A percentile compares a stretch with the other conserved stretches of the same genome.
These are phyloP conservation scores for Pherbina coryleti DNA, from an alignment of 2,888 invertebrate species.

Conservation along the genomic window DNA sequence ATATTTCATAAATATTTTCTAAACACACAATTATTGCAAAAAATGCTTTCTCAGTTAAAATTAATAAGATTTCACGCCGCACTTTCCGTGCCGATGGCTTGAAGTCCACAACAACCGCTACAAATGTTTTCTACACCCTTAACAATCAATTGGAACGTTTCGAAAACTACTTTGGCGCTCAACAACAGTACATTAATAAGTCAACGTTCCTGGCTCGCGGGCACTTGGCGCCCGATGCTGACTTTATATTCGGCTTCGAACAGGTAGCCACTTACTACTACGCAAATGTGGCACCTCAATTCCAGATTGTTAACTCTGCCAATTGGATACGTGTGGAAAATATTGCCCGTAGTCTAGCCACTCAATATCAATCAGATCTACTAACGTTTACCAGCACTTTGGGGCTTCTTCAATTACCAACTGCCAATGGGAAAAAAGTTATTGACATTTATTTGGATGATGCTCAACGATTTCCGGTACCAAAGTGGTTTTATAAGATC, in stretches of 20 bases:
- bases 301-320: slow-evolving; percentile 71
- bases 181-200: slow-evolving; percentile 59
- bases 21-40: too few species aligned
- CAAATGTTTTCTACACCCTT: slow-evolving; percentile 59
- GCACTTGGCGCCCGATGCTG: slow-evolving; percentile 72
- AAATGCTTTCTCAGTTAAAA: slow-evolving; percentile 36
- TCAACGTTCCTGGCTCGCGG: slow-evolving; percentile 69
- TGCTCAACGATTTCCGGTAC: slow-evolving; percentile 66
- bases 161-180: slow-evolving; percentile 59
- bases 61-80: slow-evolving; percentile 57
- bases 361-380: slow-evolving; percentile 62
- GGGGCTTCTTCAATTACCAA: slow-evolving; percentile 66
- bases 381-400: slow-evolving; percentile 70
- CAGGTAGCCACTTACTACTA: slow-evolving; percentile 72
- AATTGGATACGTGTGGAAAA: slow-evolving; percentile 71
- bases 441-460: slow-evolving; percentile 63
- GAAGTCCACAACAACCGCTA: slow-evolving; percentile 50
- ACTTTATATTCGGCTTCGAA: slow-evolving; percentile 70
- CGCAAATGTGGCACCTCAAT: slow-evolving; percentile 71
- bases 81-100: slow-evolving; percentile 64
- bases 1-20: not conserved
- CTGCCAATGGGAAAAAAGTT: slow-evolving; percentile 52
- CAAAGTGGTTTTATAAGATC: slow-evolving; percentile 71
- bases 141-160: slow-evolving; percentile 64
- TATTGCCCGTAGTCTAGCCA: slow-evolving; percentile 66